Evolutionary conservation across 2,113 vertebrate species (phyloP), one percentile per base, ranked within the genome.

Genomic region (Epinephelus lanceolatus): DNA sequence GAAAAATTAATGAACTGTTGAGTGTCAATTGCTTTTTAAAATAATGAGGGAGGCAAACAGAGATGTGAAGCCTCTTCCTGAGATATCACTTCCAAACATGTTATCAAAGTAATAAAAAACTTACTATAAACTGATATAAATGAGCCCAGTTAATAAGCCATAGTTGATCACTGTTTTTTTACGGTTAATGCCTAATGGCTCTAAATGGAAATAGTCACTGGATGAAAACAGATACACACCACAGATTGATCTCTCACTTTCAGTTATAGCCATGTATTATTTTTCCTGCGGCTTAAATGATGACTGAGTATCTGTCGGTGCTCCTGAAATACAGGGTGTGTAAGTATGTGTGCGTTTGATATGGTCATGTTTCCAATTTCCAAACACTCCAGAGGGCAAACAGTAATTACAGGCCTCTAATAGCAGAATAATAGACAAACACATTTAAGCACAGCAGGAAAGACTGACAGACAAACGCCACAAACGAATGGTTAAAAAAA

Each of bases 321-420:
- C 27, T 30, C 14, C 8, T 74, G 23, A 71, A 47, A 75, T 33
- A 59, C 27, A 23, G n/a, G 40, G 23, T 66, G 15, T 57, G 63
- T 56, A 3, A 76, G 17, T 19, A 10, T 27, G 63, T 74, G 45
- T 78, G 19, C 52, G 52, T 45, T 53, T 76, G 33, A 56, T 47
- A 25, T 18, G 5, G 3, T 47, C 19, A 30, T 10, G n/a, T 30
- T 78, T 62, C 14, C 30, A 63, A 47, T 78, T 53, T 61, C 17
- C 37, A 70, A 60, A 37, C 56, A 67, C 73, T 37, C 62, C 15
- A 30, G 42, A 83, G 65, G 27, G 78, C 51, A 83, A 71, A 72
- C 49, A 78, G 13, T 68, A 84, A 56, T 80, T 33, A 59, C 52
- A 19, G 23, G 27, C 23, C 45, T 84, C 53, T 57, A 68, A 67